These are phyloP conservation scores for Sebastes itinus DNA, from an alignment of 2,797 vertebrate genomes.

Conservation along the genomic window DNA sequence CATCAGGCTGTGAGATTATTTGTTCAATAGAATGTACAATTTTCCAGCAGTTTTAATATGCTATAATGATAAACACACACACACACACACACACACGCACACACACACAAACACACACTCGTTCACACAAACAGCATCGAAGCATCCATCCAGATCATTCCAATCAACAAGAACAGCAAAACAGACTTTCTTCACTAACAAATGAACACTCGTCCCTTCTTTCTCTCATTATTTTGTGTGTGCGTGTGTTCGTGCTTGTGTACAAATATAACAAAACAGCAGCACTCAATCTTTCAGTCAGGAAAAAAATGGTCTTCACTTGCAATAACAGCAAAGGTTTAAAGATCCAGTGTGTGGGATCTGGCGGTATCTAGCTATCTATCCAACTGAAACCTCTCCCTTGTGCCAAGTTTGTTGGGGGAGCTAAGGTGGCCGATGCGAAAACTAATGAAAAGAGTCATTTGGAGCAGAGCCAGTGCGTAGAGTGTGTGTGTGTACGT, in stretches of 20 bases:
- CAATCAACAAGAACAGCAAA: constrained; percentile 55
- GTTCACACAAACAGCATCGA: constrained; percentile 3
- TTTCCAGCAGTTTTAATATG: constrained; percentile 31
- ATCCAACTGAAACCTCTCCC: too few relatives aligned
- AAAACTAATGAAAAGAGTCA: too few relatives aligned
- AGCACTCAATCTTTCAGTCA: constrained; percentile 20
- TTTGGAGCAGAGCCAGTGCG: too few relatives aligned
- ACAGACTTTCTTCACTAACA: constrained; percentile 23
- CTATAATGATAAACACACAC: constrained; percentile 1
- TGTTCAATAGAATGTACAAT: constrained; percentile 36
- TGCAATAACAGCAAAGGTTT: not conserved
- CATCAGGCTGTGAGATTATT: constrained; percentile 37
- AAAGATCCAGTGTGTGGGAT: not conserved
- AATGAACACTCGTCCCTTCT: constrained; percentile 27
- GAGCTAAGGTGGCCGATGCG: too few relatives aligned
- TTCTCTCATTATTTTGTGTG: constrained; percentile 31
- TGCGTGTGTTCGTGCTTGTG: not conserved
- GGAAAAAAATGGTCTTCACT: not conserved
- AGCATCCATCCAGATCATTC: constrained; percentile 55
- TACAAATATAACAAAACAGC: constrained; percentile 8
- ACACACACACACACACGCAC: not conserved
- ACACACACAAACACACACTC: not conserved
- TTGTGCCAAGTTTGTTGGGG: too few relatives aligned
- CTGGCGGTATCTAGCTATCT: too few relatives aligned
- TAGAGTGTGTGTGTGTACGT: too few relatives aligned